Evolutionary conservation across 2,113 vertebrate genomes (phyloP), one percentile per base, ranked within the genome.

Genomic region (Acanthochromis polyacanthus): DNA sequence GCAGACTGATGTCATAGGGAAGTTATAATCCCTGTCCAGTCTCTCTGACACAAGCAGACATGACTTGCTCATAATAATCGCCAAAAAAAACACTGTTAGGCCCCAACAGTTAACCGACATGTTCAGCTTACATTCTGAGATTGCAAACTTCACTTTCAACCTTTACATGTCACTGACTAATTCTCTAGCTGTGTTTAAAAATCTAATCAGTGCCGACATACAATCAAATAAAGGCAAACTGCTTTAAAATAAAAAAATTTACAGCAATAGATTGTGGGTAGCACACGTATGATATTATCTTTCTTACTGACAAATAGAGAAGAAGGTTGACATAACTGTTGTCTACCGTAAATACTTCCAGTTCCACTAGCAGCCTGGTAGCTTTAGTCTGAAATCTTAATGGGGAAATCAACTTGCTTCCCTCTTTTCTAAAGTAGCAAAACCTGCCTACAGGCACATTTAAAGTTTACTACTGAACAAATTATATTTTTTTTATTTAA

Each of bases 1-100:
- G 15, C 3, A 57, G 46, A 51, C 25, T 83, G 68, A 81, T 60
- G 68, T 82, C 75, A 80, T 32, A 4, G 50, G 46, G 36, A 75
- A 58, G 45, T 63, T 53, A 30, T 28, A 53, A 28, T 32, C 12
- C 17, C n/a, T 50, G 25, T 28, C 30, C 57, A 2, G 32, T 57
- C 52, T 68, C 25, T 52, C 36, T 51, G 68, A 51, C 22, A 32
- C 43, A 53, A 32, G 56, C 43, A 38, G 36, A 22, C 38, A 51
- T 67, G 22, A 51, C 43, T 23, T 56, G 20, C 40, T 67, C 28
- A 56, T 36, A 59, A 45, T 66, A 53, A 69, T 30, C 10, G 17
- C 12, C 32, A 36, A 36, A 83, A 77, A 63, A 15, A 63, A 48
- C 40, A 20, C 20, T 46, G 20, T 5, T 22, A 45, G 36, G 52